Base-by-base conservation (phyloP, 2,113 vertebrate genomes). In the Micronycteris hirsuta region DNA sequence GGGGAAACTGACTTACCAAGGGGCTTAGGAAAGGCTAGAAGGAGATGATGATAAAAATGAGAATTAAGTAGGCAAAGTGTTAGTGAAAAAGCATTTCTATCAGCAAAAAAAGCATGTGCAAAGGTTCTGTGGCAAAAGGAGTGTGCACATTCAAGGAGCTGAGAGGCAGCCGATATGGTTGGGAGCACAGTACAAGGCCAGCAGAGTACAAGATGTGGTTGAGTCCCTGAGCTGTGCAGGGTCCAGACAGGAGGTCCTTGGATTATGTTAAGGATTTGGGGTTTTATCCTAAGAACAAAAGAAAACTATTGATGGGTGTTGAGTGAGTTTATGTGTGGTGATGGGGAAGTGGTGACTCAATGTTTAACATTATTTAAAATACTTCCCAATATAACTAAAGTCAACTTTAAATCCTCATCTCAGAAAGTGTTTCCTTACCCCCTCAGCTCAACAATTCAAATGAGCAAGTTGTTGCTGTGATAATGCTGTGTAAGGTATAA, bases 121-220 rank as follows among this genome's bases (percentile, higher is more conserved):
- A 74, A 92, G 5, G 13, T 43, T 68, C 65, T 58, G 76, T 54
- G 38, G 22, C 52, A 61, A 61, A 47, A 86, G 38, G 47, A 22
- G 2, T 22, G 11, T 77, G 20, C 19, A 38, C 6, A 38, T 16
- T 76, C 19, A 56, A 70, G 33, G 33, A 73, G 54, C 45, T 68
- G 11, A 77, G 7, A 2, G 12, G 45, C 31, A 13, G 4, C 22
- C 38, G 4, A 3, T 31, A 4, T 45, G 28, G 10, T 26, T 63
- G 15, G 33, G n/a, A 83, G 31, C 38, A 15, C 11, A 1, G 26
- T 9, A 15, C 14, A 33, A 41, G 31, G 38, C 31, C 31, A 41
- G 2, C 26, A 10, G 4, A 10, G 33, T 11, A 0, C 7, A 13
- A 15, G 4, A 0, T 36, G n/a, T 65, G 2, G 2, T 14, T n/a